phyloP scores from a whole-genome alignment of 37 sponge, comb jelly and placozoan genomes.

The Crambe crambe region DNA sequence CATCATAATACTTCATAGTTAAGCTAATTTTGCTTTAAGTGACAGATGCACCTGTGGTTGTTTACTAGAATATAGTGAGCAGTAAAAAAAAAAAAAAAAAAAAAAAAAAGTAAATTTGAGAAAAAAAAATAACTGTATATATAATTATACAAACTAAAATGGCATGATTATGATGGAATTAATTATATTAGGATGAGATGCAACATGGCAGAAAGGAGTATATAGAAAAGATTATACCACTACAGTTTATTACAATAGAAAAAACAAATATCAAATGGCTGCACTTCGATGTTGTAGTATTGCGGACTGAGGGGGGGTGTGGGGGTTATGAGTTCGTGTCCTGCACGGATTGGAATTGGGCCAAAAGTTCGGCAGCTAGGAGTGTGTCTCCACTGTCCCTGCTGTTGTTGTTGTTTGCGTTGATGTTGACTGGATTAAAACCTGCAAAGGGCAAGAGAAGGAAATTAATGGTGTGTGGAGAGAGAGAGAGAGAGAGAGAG shows the following conservation, averaged over 20 bases:
- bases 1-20: background rate
- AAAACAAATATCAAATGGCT: too few species aligned
- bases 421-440: constrained; percentile 6
- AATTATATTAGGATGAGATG: too few species aligned
- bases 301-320: background rate
- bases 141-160: too few species aligned
- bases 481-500: too few species aligned
- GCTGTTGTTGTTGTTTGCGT: constrained; percentile 13
- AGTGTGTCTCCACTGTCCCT: background rate
- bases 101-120: background rate
- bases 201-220: too few species aligned
- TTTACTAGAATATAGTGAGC: background rate
- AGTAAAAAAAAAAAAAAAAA: background rate
- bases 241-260: too few species aligned
- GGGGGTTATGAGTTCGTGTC: background rate
- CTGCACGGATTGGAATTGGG: background rate
- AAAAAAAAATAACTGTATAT: background rate
- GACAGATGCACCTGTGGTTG: constrained; percentile 14
- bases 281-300: too few species aligned
- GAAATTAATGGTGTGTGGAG: too few species aligned
- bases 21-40: background rate
- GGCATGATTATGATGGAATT: too few species aligned
- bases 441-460: background rate
- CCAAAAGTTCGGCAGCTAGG: background rate
- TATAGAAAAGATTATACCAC: too few species aligned